Percentiles rank a stretch among this genome's conserved stretches.
phyloP scores from a whole-genome alignment of 2,113 vertebrate genomes.

The Ondatra zibethicus region DNA sequence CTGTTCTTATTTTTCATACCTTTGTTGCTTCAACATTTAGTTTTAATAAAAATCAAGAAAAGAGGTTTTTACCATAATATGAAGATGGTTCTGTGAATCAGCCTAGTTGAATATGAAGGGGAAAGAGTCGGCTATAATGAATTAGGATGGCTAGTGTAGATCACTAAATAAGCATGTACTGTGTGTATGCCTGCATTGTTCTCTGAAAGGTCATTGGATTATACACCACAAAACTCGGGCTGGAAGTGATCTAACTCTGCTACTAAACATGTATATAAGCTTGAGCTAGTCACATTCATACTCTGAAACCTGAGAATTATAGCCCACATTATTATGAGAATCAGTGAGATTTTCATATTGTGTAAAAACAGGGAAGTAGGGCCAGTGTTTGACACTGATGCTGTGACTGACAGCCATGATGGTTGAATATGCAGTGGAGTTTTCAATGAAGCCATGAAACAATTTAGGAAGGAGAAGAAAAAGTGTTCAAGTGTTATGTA shows the following conservation, averaged over 20 bases:
- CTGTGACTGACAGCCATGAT: background rate
- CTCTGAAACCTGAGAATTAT: conserved; percentile 16
- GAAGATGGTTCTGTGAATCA: background rate
- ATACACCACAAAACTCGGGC: background rate
- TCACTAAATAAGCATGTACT: conserved; percentile 9
- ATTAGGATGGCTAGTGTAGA: background rate
- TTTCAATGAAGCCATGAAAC: background rate
- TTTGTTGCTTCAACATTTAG: background rate
- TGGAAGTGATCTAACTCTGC: background rate
- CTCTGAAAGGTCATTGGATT: background rate
- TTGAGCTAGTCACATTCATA: background rate
- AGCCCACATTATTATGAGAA: background rate
- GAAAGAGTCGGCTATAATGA: conserved; percentile 7
- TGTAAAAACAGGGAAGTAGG: background rate
- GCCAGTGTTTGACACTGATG: background rate
- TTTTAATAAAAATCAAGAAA: conserved; percentile 30
- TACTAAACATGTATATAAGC: background rate
- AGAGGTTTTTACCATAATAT: background rate
- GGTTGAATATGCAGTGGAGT: background rate
- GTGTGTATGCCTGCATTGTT: background rate
- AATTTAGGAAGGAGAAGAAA: background rate
- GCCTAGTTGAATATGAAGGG: background rate
- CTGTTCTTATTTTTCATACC: background rate
- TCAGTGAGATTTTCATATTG: background rate
- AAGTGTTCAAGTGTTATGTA: background rate